phyloP scores from a whole-genome alignment of 2,888 invertebrate species.

The Meteorus cinctellus region DNA sequence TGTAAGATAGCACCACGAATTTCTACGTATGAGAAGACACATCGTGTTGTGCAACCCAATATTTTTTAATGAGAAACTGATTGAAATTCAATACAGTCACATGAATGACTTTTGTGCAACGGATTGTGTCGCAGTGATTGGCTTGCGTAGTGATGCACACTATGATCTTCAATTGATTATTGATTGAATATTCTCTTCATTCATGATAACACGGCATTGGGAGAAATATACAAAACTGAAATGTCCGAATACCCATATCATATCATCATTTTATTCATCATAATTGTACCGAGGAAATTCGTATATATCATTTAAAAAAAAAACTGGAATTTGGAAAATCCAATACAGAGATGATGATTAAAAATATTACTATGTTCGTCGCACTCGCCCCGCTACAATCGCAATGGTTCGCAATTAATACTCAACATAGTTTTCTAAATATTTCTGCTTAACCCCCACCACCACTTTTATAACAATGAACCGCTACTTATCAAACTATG shows the following conservation, averaged over 20 bases:
- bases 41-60: too few relatives aligned
- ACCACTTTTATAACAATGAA: conserved; percentile 34
- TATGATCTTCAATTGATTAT: too few relatives aligned
- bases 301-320: background rate
- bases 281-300: background rate
- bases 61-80: too few relatives aligned
- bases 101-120: too few relatives aligned
- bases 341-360: too few relatives aligned
- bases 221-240: conserved; percentile 23
- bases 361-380: background rate
- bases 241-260: background rate
- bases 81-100: too few relatives aligned
- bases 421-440: conserved; percentile 51
- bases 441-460: conserved; percentile 47
- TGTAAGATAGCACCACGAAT: too few relatives aligned
- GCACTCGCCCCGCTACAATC: background rate
- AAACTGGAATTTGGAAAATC: background rate
- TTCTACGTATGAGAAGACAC: too few relatives aligned
- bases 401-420: conserved; percentile 26
- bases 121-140: too few relatives aligned
- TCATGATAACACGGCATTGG: background rate
- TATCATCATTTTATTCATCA: background rate
- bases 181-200: too few relatives aligned
- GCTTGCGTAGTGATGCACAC: too few relatives aligned
- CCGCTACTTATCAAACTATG: conserved; percentile 35